phyloP scores from a whole-genome alignment of 2,797 vertebrate species.

The Lepus townsendii region DNA sequence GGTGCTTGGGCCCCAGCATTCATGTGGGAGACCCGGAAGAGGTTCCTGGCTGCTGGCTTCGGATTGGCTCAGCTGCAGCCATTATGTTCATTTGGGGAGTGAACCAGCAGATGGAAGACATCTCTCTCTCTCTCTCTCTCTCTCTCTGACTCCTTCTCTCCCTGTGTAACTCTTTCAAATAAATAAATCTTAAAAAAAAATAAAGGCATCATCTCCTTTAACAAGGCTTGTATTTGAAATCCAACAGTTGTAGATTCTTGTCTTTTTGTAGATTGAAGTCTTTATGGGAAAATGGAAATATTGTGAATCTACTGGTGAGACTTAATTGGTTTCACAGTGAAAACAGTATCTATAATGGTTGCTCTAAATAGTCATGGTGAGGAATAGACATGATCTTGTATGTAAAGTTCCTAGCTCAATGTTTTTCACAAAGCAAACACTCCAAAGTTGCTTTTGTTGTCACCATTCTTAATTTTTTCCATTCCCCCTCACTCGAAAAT shows the following conservation, averaged over 20 bases:
- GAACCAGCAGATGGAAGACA: no score
- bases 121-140: no score
- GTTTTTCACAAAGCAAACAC: constrained; percentile 17
- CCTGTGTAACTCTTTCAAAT: no score
- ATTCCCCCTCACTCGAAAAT: background rate
- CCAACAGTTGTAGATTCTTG: background rate
- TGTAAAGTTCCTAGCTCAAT: background rate
- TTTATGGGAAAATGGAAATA: background rate
- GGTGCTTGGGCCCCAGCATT: no score
- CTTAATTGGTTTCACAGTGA: background rate
- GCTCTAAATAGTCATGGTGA: background rate
- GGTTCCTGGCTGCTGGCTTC: no score
- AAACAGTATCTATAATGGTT: background rate
- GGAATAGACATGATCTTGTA: background rate
- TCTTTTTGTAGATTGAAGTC: background rate
- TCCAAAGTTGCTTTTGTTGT: background rate
- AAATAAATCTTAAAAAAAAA: no score
- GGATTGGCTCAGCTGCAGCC: no score
- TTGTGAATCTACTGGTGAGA: background rate
- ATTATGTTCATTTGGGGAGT: no score
- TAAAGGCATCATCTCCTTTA: background rate
- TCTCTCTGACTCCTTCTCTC: no score
- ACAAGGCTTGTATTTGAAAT: background rate
- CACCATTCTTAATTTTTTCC: background rate
- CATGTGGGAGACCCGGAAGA: no score